Percentiles rank a stretch among this genome's conserved stretches.
phyloP scores from a whole-genome alignment of 2,797 vertebrate genomes.

The Etheostoma nigrum region DNA sequence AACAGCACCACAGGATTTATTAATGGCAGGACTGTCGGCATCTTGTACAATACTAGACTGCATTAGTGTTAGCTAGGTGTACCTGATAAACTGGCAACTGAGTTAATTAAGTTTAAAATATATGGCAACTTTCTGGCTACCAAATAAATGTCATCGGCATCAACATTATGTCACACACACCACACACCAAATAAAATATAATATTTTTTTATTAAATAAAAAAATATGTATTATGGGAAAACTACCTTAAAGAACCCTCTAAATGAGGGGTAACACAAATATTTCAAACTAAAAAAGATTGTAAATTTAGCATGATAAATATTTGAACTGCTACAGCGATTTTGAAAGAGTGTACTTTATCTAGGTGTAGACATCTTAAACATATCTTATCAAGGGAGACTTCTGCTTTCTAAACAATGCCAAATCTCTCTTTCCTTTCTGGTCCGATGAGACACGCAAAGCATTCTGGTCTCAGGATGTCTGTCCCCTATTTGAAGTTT shows the following conservation, averaged over 20 bases:
- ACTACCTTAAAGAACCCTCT: not conserved
- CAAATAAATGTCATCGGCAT: not conserved
- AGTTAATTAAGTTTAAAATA: not conserved
- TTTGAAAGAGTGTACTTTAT: conserved; percentile 73
- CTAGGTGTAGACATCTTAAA: conserved; percentile 80
- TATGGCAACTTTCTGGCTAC: not conserved
- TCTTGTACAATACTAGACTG: not conserved
- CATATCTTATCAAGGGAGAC: conserved; percentile 79
- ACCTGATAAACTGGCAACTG: not conserved
- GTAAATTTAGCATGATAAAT: conserved; percentile 85
- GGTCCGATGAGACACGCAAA: conserved; percentile 75
- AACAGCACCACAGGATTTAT: not conserved
- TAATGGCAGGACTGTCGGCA: not conserved
- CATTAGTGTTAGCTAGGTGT: not conserved
- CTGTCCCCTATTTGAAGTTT: conserved; percentile 80
- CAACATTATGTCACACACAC: not conserved
- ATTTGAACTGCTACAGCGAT: conserved; percentile 80
- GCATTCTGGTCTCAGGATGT: conserved; percentile 74
- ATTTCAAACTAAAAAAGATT: conserved; percentile 64
- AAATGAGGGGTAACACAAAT: conserved; percentile 46
- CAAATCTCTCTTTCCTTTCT: conserved; percentile 79
- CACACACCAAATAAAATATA: not conserved
- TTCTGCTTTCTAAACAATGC: conserved; percentile 81
- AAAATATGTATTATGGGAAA: not conserved
- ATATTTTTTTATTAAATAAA: not conserved